phyloP scores from a whole-genome alignment of 2,888 invertebrate genomes.

The Ophioninae sp. region DNA sequence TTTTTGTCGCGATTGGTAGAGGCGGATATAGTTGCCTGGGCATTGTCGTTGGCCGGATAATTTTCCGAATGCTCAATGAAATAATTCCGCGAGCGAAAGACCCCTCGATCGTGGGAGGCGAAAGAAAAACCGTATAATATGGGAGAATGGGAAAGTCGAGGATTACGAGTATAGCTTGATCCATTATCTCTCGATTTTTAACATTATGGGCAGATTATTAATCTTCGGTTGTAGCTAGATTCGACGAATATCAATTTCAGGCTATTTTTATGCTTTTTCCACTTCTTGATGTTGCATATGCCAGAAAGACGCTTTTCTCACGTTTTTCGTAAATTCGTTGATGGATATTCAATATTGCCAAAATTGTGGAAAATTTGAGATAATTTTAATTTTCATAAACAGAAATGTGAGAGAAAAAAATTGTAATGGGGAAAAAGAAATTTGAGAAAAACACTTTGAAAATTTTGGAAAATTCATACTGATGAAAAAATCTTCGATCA shows the following conservation, averaged over 20 bases:
- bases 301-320: too few relatives aligned
- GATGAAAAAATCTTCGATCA: too few relatives aligned
- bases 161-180: background rate
- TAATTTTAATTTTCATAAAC: too few relatives aligned
- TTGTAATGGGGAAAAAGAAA: too few relatives aligned
- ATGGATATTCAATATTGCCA: too few relatives aligned
- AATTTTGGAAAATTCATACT: too few relatives aligned
- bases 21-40: conserved; percentile 74
- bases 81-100: conserved; percentile 59
- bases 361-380: too few relatives aligned
- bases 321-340: too few relatives aligned
- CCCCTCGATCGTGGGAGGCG: conserved; percentile 32
- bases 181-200: conserved; percentile 8
- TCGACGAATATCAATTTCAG: background rate
- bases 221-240: background rate
- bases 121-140: background rate
- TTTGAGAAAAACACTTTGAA: too few relatives aligned
- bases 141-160: conserved; percentile 3
- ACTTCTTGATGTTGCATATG: too few relatives aligned
- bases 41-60: conserved; percentile 70
- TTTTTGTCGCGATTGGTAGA: conserved; percentile 36
- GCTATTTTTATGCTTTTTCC: too few relatives aligned
- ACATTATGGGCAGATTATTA: conserved; percentile 10
- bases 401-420: too few relatives aligned
- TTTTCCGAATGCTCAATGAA: conserved; percentile 76